Evolutionary conservation across 2,888 invertebrate genomes (phyloP), one percentile per base, ranked within the genome.

Genomic region (Drosophila kuntzei): DNA sequence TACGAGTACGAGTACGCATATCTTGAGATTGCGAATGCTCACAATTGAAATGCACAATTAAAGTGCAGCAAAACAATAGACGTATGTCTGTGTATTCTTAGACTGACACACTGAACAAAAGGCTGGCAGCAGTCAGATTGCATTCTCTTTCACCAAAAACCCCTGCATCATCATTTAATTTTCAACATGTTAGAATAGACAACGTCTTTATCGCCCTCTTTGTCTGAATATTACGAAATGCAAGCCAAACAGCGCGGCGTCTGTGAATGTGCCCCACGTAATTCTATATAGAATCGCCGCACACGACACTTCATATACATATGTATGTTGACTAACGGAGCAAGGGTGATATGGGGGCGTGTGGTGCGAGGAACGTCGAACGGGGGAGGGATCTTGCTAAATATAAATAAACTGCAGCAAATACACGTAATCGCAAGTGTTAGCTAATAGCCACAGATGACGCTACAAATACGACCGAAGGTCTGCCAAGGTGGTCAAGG

Each of bases 91-190:
- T 55, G 29, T 47, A 16, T 85, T 71, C 87, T 79, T 81, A 83
- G 87, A 85, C 62, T 79, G 82, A 74, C 85, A 87, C 74, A 87
- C 85, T 79, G 74, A 87, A 71, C 76, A 81, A 76, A 76, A 79
- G 72, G 55, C 76, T 65, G 62, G 34, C 73, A 72, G 46, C 55
- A 62, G 37, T 25, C 65, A 68, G 53, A 61, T 54, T 62, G 66
- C 57, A 57, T 59, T 62, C 61, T 44, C 50, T 53, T 50, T 41
- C 70, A 25, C 37, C 41, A 37, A 16, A 27, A 37, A 12, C 50
- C 41, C 11, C 27, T 12, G 29, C n/a, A n/a, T n/a, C 22, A 7
- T n/a, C 20, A 36, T 34, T 14, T 59, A 43, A 32, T 50, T 46
- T 11, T 36, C 43, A 37, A 20, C 50, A 16, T 50, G 16, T 22